Conservation (phyloP, 2,888 invertebrate genomes). For the Chrysina gloriosa region DNA sequence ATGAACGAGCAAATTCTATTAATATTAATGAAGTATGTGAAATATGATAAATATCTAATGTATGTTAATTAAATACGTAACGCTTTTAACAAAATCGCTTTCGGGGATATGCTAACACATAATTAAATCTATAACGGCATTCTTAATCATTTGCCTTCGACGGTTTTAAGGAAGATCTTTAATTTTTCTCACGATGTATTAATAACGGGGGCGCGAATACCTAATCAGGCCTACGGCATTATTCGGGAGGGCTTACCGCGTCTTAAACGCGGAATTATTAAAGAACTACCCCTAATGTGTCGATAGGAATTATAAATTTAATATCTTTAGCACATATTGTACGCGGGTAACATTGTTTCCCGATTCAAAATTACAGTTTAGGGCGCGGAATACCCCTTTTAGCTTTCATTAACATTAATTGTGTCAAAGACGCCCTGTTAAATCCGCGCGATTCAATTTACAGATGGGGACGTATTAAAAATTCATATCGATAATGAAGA, state of each 20-base stretch:
- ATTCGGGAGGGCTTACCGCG: constrained; percentile 1
- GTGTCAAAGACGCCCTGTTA: constrained; percentile 1
- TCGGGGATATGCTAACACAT: too few relatives aligned
- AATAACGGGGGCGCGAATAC: not conserved
- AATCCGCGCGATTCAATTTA: constrained; percentile 13
- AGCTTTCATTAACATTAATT: constrained; percentile 19
- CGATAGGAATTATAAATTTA: constrained; percentile 5
- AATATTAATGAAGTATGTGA: too few relatives aligned
- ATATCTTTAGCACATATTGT: constrained; percentile 16
- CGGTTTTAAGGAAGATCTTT: too few relatives aligned
- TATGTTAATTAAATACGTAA: too few relatives aligned
- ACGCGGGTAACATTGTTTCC: constrained; percentile 9
- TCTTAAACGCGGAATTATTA: constrained; percentile 6
- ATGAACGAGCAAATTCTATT: too few relatives aligned
- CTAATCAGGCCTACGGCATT: not conserved
- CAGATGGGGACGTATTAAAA: constrained; percentile 12
- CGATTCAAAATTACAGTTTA: constrained; percentile 4
- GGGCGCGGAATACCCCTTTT: not conserved
- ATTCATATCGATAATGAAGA: constrained; percentile 10
- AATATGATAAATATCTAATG: too few relatives aligned
- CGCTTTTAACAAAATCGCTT: too few relatives aligned
- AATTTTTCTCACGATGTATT: not conserved
- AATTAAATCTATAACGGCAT: too few relatives aligned
- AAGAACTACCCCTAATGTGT: constrained; percentile 3
- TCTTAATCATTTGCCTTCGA: too few relatives aligned